Percentiles rank a stretch among this genome's conserved stretches.
Conservation (phyloP, 2,113 vertebrate species). For the Anoura caudifer region DNA sequence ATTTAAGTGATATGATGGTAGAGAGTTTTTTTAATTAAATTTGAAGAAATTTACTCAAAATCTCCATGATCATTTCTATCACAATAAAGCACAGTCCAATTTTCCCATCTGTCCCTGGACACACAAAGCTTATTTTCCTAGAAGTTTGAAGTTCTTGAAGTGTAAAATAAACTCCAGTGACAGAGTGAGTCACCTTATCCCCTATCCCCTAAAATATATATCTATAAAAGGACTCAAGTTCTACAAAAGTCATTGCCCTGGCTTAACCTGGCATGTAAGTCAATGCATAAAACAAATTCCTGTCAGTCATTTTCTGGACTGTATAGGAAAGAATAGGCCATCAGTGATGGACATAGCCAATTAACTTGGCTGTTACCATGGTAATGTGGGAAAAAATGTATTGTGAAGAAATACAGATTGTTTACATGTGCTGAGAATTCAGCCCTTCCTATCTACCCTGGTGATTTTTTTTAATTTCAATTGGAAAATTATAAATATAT, state of each 20-base stretch:
- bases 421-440: not conserved
- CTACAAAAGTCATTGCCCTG: not conserved
- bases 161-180: not conserved
- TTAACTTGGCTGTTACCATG: not conserved
- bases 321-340: not conserved
- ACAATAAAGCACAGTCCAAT: not conserved
- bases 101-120: not conserved
- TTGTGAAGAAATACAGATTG: not conserved
- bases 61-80: not conserved
- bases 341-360: not conserved
- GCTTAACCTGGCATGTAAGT: not conserved
- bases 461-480: not conserved
- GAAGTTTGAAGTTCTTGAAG: not conserved
- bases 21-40: not conserved
- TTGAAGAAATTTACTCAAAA: not conserved
- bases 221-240: not conserved
- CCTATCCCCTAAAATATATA: not conserved
- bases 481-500: not conserved
- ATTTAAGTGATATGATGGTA: not conserved
- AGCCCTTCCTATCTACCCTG: not conserved
- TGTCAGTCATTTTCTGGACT: not conserved
- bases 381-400: not conserved
- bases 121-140: constrained; percentile 46
- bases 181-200: not conserved
- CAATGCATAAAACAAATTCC: not conserved